Conservation (phyloP, 2,888 invertebrate species). For the Pristionchus entomophagus region DNA sequence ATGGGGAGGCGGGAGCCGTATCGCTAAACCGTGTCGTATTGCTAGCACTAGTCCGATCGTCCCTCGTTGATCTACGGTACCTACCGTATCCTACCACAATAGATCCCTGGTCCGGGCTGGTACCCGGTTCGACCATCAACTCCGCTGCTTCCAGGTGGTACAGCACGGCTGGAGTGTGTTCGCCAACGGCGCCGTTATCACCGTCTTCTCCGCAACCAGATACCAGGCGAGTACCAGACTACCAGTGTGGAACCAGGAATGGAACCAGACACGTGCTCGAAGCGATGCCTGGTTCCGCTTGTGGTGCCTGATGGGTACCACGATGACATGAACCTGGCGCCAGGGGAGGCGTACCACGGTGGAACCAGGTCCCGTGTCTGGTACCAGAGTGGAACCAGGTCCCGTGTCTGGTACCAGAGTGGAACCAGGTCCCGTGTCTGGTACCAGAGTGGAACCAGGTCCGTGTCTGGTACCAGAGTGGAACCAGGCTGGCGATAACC, state of each 20-base stretch:
- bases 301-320: not conserved
- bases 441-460: too few species aligned
- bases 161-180: slow-evolving; percentile 25
- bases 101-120: too few species aligned
- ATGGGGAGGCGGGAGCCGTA: not conserved
- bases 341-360: not conserved
- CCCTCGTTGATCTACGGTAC: not conserved
- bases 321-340: not conserved
- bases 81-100: too few species aligned
- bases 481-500: too few species aligned
- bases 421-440: too few species aligned
- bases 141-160: not conserved
- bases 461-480: too few species aligned
- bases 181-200: slow-evolving; percentile 18
- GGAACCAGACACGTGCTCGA: not conserved
- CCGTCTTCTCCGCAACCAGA: slow-evolving; percentile 29
- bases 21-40: not conserved
- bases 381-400: too few species aligned
- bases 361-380: too few species aligned
- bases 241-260: not conserved
- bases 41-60: too few species aligned
- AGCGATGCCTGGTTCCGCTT: not conserved
- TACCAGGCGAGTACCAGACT: not conserved
- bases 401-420: too few species aligned
- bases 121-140: too few species aligned